Evolutionary conservation across 2,888 invertebrate species (phyloP).

Genomic region (Dexiosoma caninum): DNA sequence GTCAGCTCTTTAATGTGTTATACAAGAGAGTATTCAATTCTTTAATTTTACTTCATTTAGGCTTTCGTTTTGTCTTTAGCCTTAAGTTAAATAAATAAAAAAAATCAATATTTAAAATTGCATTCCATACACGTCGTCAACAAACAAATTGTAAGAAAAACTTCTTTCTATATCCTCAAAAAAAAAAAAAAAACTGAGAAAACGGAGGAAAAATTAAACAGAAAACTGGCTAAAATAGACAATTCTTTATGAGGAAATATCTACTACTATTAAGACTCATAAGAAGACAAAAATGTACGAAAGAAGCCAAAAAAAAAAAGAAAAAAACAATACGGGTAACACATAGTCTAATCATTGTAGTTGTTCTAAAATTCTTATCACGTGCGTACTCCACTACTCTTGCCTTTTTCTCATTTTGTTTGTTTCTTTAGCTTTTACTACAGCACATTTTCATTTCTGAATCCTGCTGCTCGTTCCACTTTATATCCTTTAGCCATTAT

Average conservation of each 20-base stretch:
- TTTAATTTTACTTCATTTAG: constrained; percentile 28
- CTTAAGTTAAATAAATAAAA: constrained; percentile 38
- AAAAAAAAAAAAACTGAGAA: background rate
- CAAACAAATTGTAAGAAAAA: constrained; percentile 64
- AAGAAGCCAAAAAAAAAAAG: constrained; percentile 8
- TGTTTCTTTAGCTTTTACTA: constrained; percentile 5
- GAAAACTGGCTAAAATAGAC: constrained; percentile 55
- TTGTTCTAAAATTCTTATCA: constrained; percentile 58
- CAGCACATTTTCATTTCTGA: constrained; percentile 23
- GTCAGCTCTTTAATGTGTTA: constrained; percentile 27
- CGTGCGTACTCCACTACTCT: constrained; percentile 59
- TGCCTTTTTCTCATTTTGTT: constrained; percentile 10
- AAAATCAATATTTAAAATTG: constrained; percentile 64
- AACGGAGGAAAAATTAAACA: background rate
- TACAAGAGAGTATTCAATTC: background rate
- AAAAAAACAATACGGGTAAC: background rate
- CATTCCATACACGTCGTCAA: constrained; percentile 64
- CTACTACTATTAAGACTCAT: constrained; percentile 56
- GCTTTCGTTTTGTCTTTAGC: background rate
- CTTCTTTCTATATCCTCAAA: constrained; percentile 45
- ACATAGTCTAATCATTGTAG: constrained; percentile 29
- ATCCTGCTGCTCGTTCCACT: constrained; percentile 27
- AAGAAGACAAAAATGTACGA: constrained; percentile 39
- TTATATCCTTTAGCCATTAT: constrained; percentile 57
- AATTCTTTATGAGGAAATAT: constrained; percentile 62